A percentile compares a stretch with the other conserved stretches of the same genome.
Evolutionary conservation across 2,113 vertebrate species (phyloP).

Genomic region (Bufo bufo): DNA sequence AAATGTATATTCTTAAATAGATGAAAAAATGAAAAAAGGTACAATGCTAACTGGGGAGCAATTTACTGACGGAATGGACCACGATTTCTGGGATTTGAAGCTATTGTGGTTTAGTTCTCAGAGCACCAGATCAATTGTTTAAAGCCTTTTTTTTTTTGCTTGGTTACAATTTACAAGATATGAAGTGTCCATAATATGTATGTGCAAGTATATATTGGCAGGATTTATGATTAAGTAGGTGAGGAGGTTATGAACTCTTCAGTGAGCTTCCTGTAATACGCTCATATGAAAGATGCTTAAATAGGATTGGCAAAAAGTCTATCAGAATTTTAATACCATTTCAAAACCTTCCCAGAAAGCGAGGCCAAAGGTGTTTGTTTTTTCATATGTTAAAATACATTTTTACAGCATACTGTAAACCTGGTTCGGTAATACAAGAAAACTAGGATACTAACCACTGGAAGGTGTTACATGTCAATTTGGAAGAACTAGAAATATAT

Average conservation of each 20-base stretch:
- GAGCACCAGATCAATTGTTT: constrained; percentile 11
- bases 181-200: constrained; percentile 18
- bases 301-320: constrained; percentile 9
- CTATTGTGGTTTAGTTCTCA: constrained; percentile 16
- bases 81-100: constrained; percentile 16
- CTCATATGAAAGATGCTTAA: constrained; percentile 24
- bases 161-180: constrained; percentile 26
- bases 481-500: too few species aligned
- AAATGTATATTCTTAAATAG: background rate
- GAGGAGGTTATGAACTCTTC: constrained; percentile 19
- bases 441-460: background rate
- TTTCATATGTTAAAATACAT: background rate
- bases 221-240: constrained; percentile 34
- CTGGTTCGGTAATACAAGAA: background rate
- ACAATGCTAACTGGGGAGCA: background rate
- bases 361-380: background rate
- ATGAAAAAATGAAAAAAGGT: background rate
- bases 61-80: background rate
- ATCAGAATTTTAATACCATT: constrained; percentile 18
- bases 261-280: constrained; percentile 40
- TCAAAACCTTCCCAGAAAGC: constrained; percentile 38
- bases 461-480: background rate
- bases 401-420: background rate
- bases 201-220: constrained; percentile 38
- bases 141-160: constrained; percentile 1